Percentiles rank a stretch among this genome's conserved stretches.
Evolutionary conservation across 1,140 invertebrate species (phyloP).

Genomic region (Elymnias hypermnestra): DNA sequence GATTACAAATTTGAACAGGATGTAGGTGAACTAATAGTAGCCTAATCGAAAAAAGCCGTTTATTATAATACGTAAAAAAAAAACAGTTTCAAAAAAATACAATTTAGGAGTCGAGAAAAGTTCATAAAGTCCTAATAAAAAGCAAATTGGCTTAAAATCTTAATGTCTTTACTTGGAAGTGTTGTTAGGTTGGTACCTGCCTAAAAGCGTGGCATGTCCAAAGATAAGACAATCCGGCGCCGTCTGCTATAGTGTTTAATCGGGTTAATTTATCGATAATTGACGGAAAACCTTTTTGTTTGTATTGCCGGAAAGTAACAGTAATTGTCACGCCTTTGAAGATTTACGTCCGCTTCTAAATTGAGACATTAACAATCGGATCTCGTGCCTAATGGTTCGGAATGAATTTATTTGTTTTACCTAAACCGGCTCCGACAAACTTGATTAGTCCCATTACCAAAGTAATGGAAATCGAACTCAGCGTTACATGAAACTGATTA

Average conservation of each 20-base stretch:
- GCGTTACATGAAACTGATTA: constrained; percentile 28
- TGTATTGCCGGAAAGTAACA: constrained; percentile 74
- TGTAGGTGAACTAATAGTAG: too few relatives aligned
- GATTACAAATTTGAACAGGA: too few relatives aligned
- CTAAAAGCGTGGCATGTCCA: constrained; percentile 72
- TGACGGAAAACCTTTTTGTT: constrained; percentile 75
- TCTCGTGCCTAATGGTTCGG: constrained; percentile 74
- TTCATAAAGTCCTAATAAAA: too few relatives aligned
- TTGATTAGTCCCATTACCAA: constrained; percentile 45
- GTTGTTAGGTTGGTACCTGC: constrained; percentile 64
- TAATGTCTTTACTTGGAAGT: constrained; percentile 49
- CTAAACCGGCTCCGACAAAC: constrained; percentile 57
- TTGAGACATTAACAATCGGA: constrained; percentile 75
- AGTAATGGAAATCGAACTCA: constrained; percentile 29
- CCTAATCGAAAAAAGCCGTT: too few relatives aligned
- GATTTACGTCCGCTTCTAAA: constrained; percentile 75
- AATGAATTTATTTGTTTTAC: constrained; percentile 75
- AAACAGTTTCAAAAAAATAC: too few relatives aligned
- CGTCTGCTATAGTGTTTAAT: constrained; percentile 69
- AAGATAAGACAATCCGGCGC: constrained; percentile 67
- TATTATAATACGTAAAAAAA: too few relatives aligned
- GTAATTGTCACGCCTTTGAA: constrained; percentile 76
- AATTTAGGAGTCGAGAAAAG: too few relatives aligned
- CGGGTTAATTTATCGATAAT: constrained; percentile 76
- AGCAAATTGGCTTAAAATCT: constrained; percentile 64